A percentile compares a stretch with the other conserved stretches of the same genome.
phyloP scores from a whole-genome alignment of 64 coral and sea anemone species.

The Pocillopora damicornis region DNA sequence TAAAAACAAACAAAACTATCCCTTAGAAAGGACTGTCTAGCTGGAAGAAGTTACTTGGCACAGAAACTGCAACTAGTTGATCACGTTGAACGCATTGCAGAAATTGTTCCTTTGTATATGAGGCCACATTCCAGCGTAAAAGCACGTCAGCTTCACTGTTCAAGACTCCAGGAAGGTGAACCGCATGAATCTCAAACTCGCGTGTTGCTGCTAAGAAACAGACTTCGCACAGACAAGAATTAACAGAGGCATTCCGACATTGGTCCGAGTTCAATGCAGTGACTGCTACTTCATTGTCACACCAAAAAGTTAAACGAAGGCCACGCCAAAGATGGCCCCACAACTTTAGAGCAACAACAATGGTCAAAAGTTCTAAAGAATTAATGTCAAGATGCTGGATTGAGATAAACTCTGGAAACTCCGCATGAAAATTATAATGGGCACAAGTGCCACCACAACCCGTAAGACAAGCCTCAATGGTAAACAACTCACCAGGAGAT shows the following conservation, averaged over 20 bases:
- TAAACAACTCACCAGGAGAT: conserved; percentile 3
- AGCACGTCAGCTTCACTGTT: no score
- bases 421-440: not conserved
- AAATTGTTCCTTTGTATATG: no score
- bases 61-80: not conserved
- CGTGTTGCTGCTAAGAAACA: no score
- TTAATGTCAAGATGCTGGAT: not conserved
- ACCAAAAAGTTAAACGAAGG: not conserved
- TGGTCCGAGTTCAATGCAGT: not conserved
- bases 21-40: not conserved
- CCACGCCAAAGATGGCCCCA: conserved; percentile 7
- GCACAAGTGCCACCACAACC: conserved; percentile 12
- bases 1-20: conserved; percentile 16
- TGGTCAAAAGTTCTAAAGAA: conserved; percentile 8
- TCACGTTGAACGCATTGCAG: not conserved
- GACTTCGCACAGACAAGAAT: not conserved
- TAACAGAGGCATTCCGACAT: not conserved
- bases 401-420: not conserved
- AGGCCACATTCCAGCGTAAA: not conserved
- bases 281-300: conserved; percentile 18
- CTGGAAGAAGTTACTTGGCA: not conserved
- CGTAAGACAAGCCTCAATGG: conserved; percentile 11
- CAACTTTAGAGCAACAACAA: not conserved
- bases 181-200: no score
- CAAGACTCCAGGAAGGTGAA: no score